Evolutionary conservation across 2,888 invertebrate genomes (phyloP).

Genomic region (Auanema sp.): DNA sequence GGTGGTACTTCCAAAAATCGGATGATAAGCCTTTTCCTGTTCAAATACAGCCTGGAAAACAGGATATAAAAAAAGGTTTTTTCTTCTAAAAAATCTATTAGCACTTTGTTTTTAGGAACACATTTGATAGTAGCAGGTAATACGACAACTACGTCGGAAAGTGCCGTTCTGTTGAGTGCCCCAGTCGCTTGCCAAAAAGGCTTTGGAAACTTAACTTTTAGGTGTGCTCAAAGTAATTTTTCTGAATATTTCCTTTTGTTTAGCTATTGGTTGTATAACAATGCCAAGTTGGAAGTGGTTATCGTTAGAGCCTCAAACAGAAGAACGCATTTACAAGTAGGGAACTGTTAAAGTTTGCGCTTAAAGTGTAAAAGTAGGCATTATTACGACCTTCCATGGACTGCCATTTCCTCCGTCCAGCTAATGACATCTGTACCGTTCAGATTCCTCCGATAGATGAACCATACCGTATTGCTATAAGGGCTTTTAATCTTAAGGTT

Average conservation of each 20-base stretch:
- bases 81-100: not conserved
- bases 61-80: slow-evolving; percentile 25
- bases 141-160: slow-evolving; percentile 51
- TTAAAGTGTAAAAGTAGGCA: slow-evolving; percentile 22
- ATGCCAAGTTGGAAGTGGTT: slow-evolving; percentile 59
- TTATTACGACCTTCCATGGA: slow-evolving; percentile 49
- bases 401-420: slow-evolving; percentile 49
- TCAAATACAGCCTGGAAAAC: slow-evolving; percentile 58
- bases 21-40: slow-evolving; percentile 58
- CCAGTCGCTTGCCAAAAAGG: slow-evolving; percentile 62
- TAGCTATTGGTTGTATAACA: slow-evolving; percentile 63
- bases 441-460: slow-evolving; percentile 51
- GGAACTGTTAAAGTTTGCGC: not conserved
- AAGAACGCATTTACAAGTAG: slow-evolving; percentile 53
- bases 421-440: slow-evolving; percentile 31
- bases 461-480: slow-evolving; percentile 58
- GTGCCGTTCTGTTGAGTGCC: slow-evolving; percentile 57
- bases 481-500: slow-evolving; percentile 51
- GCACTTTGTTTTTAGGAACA: slow-evolving; percentile 34
- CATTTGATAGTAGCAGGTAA: slow-evolving; percentile 60
- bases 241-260: slow-evolving; percentile 1
- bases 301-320: slow-evolving; percentile 46
- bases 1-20: slow-evolving; percentile 58
- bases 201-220: slow-evolving; percentile 50
- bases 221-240: slow-evolving; percentile 27